These are phyloP conservation scores for Allobates femoralis DNA, from an alignment of 2,797 vertebrate genomes.

Conservation along the genomic window DNA sequence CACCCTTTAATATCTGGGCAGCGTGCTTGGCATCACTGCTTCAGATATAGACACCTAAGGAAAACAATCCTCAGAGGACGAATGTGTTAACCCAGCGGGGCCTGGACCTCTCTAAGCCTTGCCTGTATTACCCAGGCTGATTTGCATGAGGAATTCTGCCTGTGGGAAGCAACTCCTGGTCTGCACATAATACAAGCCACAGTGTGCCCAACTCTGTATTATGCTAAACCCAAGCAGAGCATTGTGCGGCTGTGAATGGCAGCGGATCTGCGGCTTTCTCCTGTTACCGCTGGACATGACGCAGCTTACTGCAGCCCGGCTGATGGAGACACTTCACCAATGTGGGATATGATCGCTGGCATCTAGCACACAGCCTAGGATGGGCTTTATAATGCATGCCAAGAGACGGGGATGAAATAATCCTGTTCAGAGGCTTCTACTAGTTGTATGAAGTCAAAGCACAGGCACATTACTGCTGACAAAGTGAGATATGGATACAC, in stretches of 20 bases:
- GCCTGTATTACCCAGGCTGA: conserved; percentile 61
- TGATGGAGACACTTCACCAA: conserved; percentile 27
- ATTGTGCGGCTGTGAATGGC: conserved; percentile 56
- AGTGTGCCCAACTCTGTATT: conserved; percentile 41
- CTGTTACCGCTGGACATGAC: conserved; percentile 28
- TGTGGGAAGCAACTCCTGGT: conserved; percentile 63
- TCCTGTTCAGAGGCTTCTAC: conserved; percentile 1
- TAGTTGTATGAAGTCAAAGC: not conserved
- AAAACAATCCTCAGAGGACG: not conserved
- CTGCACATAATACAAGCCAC: conserved; percentile 45
- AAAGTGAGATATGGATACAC: conserved; percentile 26
- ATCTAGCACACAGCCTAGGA: not conserved
- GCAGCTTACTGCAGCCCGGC: conserved; percentile 3
- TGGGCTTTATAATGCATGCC: conserved; percentile 15
- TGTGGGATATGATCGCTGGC: conserved; percentile 29
- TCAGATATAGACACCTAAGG: not conserved
- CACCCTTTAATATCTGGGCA: conserved; percentile 18
- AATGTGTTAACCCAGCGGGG: conserved; percentile 49
- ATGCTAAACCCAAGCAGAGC: conserved; percentile 37
- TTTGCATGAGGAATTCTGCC: conserved; percentile 66
- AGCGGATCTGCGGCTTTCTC: conserved; percentile 25
- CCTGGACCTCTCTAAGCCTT: conserved; percentile 43
- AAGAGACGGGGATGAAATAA: conserved; percentile 35
- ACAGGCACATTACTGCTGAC: conserved; percentile 29
- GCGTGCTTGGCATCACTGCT: not conserved